These are phyloP conservation scores for Falco berigora DNA, from an alignment of 2,797 vertebrate genomes.

Conservation along the genomic window DNA sequence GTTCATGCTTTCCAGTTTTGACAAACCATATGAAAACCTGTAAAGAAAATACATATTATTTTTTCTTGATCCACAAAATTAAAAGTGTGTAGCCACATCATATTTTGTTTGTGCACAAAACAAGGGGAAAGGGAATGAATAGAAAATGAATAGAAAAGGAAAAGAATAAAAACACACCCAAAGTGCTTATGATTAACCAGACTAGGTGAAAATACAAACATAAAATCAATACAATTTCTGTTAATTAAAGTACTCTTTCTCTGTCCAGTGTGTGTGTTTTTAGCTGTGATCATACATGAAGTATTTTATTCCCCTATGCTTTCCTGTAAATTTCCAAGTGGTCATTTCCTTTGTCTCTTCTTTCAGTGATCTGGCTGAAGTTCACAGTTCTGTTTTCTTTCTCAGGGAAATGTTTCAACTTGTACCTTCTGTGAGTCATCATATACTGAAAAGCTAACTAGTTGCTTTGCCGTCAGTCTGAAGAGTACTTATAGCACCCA, in stretches of 20 bases:
- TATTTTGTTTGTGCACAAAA: background rate
- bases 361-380: background rate
- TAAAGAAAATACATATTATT: background rate
- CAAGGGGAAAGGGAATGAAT: background rate
- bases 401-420: background rate
- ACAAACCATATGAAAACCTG: background rate
- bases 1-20: background rate
- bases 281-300: background rate
- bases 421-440: background rate
- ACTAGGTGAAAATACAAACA: background rate
- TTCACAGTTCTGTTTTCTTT: background rate
- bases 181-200: background rate
- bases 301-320: background rate
- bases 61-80: background rate
- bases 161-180: too few relatives aligned
- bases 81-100: background rate
- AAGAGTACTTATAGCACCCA: background rate
- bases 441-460: background rate
- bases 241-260: background rate
- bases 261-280: background rate
- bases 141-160: background rate
- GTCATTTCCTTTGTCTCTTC: background rate
- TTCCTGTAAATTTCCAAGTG: background rate
- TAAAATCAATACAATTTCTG: background rate
- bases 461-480: background rate